Conservation (phyloP, 1,140 invertebrate genomes). For the Palaemon carinicauda region DNA sequence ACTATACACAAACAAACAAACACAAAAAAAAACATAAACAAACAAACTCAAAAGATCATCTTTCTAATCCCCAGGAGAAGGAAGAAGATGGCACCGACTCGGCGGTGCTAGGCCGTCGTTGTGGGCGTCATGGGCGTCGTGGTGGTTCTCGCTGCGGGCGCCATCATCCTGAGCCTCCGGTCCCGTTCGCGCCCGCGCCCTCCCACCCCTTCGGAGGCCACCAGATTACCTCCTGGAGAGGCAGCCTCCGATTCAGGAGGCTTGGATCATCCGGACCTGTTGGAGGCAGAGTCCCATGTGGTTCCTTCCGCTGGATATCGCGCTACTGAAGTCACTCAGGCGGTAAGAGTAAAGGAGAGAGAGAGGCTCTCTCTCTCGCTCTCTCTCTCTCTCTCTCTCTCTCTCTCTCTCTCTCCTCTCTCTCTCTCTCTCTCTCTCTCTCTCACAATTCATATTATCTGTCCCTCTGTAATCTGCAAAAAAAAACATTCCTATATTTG, state of each 20-base stretch:
- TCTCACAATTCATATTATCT: too few species aligned
- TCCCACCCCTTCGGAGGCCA: conserved; percentile 15
- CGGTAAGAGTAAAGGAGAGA: too few species aligned
- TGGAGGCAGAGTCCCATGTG: conserved; percentile 26
- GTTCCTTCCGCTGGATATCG: neutral
- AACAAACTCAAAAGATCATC: neutral
- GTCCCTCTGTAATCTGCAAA: too few species aligned
- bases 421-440: too few species aligned
- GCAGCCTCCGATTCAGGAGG: neutral
- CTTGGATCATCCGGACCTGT: conserved; percentile 35
- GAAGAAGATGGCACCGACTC: conserved; percentile 13
- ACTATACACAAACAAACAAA: too few species aligned
- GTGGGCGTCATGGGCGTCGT: conserved; percentile 37
- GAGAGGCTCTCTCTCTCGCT: neutral
- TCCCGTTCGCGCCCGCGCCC: conserved; percentile 23
- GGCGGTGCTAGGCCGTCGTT: conserved; percentile 23
- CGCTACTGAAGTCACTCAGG: conserved; percentile 39
- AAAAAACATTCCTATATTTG: too few species aligned
- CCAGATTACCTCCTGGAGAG: conserved; percentile 14
- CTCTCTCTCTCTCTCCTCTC: too few species aligned
- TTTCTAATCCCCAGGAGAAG: conserved; percentile 9
- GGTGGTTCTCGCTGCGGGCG: conserved; percentile 18
- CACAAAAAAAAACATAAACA: neutral
- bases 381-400: too few species aligned
- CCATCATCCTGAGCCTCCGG: conserved; percentile 35